Evolutionary conservation across 2,113 vertebrate species (phyloP).

Genomic region (Spermophilus dauricus): DNA sequence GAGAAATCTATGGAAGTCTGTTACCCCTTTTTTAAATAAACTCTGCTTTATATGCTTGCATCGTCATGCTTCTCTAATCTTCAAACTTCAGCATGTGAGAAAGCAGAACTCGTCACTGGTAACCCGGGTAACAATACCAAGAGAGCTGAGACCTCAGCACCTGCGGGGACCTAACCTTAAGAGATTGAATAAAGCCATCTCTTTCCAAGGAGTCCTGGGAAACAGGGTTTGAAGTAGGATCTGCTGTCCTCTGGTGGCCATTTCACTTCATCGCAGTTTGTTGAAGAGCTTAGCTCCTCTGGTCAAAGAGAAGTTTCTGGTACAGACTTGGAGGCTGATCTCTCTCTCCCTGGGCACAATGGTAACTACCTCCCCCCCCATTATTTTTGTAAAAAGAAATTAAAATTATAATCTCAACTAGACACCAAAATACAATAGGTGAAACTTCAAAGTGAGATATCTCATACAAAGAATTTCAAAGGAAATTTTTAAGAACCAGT

Average conservation of each 20-base stretch:
- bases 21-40: too few species aligned
- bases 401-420: slow-evolving; percentile 42
- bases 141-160: background rate
- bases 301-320: background rate
- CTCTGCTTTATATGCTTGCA: too few species aligned
- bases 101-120: too few species aligned
- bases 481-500: slow-evolving; percentile 34
- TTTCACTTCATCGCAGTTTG: background rate
- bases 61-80: too few species aligned
- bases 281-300: background rate
- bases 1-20: too few species aligned
- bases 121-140: too few species aligned
- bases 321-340: background rate
- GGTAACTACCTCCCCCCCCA: background rate
- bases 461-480: slow-evolving; percentile 22
- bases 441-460: slow-evolving; percentile 21
- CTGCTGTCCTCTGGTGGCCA: slow-evolving; percentile 72
- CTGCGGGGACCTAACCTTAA: background rate
- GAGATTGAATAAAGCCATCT: background rate
- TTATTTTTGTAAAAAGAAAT: slow-evolving; percentile 2
- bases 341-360: background rate
- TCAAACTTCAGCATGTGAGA: too few species aligned
- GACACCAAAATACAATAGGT: background rate
- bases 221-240: background rate
- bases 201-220: background rate